Base-by-base conservation (phyloP, 2,888 invertebrate species). In the Lysandra bellargus region DNA sequence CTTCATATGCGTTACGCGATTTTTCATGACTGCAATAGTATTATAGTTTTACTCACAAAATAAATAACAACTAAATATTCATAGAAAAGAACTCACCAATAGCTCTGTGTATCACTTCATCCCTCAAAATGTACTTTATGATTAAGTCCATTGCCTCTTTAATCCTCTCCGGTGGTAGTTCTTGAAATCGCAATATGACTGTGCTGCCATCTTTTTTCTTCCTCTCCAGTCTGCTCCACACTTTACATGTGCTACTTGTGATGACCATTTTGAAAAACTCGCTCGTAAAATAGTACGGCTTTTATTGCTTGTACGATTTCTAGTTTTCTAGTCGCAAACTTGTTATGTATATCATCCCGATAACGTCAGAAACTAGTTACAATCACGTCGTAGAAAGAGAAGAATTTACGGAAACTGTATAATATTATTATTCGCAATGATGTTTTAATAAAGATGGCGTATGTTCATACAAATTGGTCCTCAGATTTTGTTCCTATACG, bases 21-120 rank as follows among this genome's bases (percentile, higher is more conserved):
- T 44, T 9, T 44, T 2, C 44, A 44, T 44, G 5, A 9, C 0
- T 44, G 44, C 44, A 44, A 44, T 44, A 44, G 44, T 44, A 6
- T 40, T 40, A 40, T 40, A 1, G 40, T 6, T 40, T 40, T 1
- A 6, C 40, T 40, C 40, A 44, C 9, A 44, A 44, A 6, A 44
- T 2, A 44, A 44, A 6, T 9, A 2, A 44, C 1, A 44, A 9
- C 44, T 44, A 44, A 44, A 44, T 44, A 44, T 44, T 40, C 40
- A 40, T 40, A 60, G 60, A 1, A 61, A n/a, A 7, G 60, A 7
- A 49, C 4, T 74, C 30, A 80, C 79, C 80, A 57, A 79, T 69
- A 33, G 80, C 80, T 30, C 72, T 79, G 17, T 79, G 80, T 30
- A 73, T 74, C 17, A 74, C 78, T 53, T 80, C 80, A 30, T 80